Evolutionary conservation across 2,797 vertebrate genomes (phyloP), one percentile per base, ranked within the genome.

Genomic region (Acipenser oxyrinchus): DNA sequence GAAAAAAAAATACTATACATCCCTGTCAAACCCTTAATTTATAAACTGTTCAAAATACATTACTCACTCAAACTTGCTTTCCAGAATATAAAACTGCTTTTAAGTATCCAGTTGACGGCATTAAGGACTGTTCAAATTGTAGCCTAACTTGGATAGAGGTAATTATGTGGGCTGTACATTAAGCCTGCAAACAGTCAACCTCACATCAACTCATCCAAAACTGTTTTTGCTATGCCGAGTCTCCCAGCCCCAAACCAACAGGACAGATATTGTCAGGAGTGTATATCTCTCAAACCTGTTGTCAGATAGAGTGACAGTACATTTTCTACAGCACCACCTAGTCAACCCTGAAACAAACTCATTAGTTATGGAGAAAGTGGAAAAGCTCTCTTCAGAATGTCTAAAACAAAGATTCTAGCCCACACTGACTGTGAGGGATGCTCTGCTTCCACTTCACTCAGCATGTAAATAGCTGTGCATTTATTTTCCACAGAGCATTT

Each of bases 31-130:
- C n/a, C n/a, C n/a, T n/a, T n/a, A n/a, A n/a, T n/a, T n/a, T n/a
- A n/a, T n/a, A n/a, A 76, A 79, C 64, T 67, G 64, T 70, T 74
- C 72, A 77, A 79, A 72, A 66, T 72, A 70, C 70, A 23, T 49
- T 55, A 18, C 50, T 61, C 70, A 58, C 62, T 67, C 37, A 63
- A 18, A 62, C 68, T 12, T 50, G 49, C 61, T 65, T 65, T 53
- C 13, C 65, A 23, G 60, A 67, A 8, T 10, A 8, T 48, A 18
- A 61, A 49, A 64, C 48, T 37, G 60, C 13, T 70, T 13, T 72
- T 64, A 60, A 53, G 60, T 70, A 5, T 64, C 4, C 64, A 66
- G 9, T 5, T 4, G 62, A 62, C 55, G 6, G 4, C 55, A 58
- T 58, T 58, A 58, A 58, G 15, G 15, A 53, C 15, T 52, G 64